Evolutionary conservation across 2,888 invertebrate genomes (phyloP).

Genomic region (Brenthis hecate): DNA sequence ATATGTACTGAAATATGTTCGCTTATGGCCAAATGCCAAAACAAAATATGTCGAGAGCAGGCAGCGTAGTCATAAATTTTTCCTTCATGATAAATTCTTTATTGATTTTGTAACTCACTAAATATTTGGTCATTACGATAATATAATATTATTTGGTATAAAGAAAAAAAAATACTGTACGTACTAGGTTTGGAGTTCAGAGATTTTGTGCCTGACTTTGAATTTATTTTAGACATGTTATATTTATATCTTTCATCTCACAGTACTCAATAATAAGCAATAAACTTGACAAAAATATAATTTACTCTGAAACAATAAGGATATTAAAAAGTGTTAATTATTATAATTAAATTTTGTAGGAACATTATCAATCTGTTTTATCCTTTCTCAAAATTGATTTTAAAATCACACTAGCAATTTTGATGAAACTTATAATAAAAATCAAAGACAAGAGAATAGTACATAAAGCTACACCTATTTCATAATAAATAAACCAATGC

Average conservation of each 20-base stretch:
- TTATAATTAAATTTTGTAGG: not conserved
- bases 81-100: conserved; percentile 17
- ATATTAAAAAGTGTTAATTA: not conserved
- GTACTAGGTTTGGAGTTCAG: not conserved
- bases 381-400: not conserved
- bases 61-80: conserved; percentile 15
- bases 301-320: no score
- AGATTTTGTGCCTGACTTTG: no score
- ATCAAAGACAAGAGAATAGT: no score
- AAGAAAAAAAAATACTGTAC: not conserved
- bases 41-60: conserved; percentile 19
- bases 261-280: no score
- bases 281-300: no score
- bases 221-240: no score
- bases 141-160: not conserved
- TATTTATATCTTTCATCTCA: no score
- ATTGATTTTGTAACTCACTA: conserved; percentile 12
- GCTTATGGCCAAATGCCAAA: conserved; percentile 16
- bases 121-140: not conserved
- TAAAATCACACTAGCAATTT: not conserved
- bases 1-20: conserved; percentile 4
- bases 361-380: not conserved
- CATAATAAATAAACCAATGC: conserved; percentile 32
- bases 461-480: conserved; percentile 13
- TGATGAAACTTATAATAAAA: not conserved